Percentiles rank a stretch among this genome's conserved stretches.
phyloP scores from a whole-genome alignment of 2,113 vertebrate species.

The Dasyurus viverrinus region DNA sequence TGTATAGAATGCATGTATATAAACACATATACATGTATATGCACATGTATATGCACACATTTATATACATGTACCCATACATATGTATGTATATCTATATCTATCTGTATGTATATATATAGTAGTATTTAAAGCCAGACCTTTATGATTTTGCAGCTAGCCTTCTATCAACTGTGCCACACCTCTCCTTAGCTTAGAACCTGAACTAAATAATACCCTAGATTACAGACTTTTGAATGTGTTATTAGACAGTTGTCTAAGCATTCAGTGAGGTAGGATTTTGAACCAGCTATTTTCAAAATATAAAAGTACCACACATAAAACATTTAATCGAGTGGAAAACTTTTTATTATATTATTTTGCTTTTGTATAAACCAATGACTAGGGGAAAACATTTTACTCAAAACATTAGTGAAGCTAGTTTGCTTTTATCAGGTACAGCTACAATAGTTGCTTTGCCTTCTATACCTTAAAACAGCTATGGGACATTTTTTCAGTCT shows the following conservation, averaged over 20 bases:
- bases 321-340: background rate
- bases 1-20: too few species aligned
- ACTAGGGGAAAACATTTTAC: background rate
- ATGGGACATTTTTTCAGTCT: background rate
- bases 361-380: background rate
- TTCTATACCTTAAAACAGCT: background rate
- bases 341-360: background rate
- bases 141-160: background rate
- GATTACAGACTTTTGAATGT: background rate
- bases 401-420: background rate
- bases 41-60: too few species aligned
- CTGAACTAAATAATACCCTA: too few species aligned
- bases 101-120: too few species aligned
- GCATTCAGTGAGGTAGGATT: background rate
- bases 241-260: background rate
- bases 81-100: too few species aligned
- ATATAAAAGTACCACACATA: background rate
- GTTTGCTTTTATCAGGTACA: background rate
- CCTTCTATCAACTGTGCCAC: background rate
- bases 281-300: background rate
- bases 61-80: too few species aligned
- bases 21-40: too few species aligned
- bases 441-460: background rate
- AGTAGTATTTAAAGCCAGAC: background rate
- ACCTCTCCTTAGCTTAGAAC: background rate